Base-by-base conservation (phyloP, 2,113 vertebrate species). In the Gavia stellata region DNA sequence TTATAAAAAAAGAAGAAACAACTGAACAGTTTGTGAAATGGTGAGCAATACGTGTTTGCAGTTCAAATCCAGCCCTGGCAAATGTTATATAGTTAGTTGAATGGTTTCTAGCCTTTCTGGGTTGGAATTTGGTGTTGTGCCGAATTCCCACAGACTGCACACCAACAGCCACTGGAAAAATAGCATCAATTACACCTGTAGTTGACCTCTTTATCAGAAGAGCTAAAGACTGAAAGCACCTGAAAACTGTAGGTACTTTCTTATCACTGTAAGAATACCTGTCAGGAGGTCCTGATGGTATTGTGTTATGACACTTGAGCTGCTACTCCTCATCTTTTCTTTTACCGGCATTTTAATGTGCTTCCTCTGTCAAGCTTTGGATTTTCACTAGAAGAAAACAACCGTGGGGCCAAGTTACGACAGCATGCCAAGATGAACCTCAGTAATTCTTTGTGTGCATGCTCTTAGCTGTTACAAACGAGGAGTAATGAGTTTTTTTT, bases 371-470 rank as follows among this genome's bases (percentile, higher is more conserved):
- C 38, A 73, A 62, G 25, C 13, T 31, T 52, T 73, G 58, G 33
- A 50, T 73, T 94, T 90, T 92, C 25, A 33, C n/a, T 72, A 20
- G 50, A 53, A 93, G n/a, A 81, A 71, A 36, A 0, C 17, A 78
- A 23, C 21, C 0, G 0, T 33, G 26, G 12, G 44, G 58, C 52
- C 33, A 75, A 74, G 12, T 44, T 81, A 59, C 0, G 0, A 25
- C 49, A 56, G 16, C 26, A 83, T 21, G 12, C 28, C 36, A 55
- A 36, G 68, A 62, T 45, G 34, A 81, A 49, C 17, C n/a, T 55
- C 20, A 80, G 26, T 16, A 88, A 23, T 92, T 90, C 14, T 87
- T 78, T 21, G 36, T 44, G 13, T n/a, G 8, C 26, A 3, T 86
- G 31, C 29, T 65, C 28, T 81, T 77, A 65, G 29, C 40, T 72